These are phyloP conservation scores for Rhamnusium bicolor DNA, from an alignment of 2,888 invertebrate species.

Conservation along the genomic window DNA sequence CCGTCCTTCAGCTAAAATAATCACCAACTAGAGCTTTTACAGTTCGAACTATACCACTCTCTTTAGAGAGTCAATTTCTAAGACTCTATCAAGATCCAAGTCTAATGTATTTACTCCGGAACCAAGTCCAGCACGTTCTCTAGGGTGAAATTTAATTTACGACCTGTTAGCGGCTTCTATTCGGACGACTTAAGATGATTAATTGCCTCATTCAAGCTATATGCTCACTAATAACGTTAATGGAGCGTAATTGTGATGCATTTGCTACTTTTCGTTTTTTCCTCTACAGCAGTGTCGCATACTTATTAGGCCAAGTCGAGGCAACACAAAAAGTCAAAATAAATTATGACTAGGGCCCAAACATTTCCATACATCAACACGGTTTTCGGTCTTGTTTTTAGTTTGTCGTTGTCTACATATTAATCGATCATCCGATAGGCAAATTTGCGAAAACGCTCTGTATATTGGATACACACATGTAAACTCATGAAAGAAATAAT, in stretches of 20 bases:
- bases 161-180: slow-evolving; percentile 4
- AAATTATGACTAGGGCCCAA: neutral
- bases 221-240: neutral
- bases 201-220: neutral
- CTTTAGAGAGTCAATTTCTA: neutral
- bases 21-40: neutral
- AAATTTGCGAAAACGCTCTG: no score
- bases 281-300: no score
- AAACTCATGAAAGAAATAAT: no score
- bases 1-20: neutral
- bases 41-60: slow-evolving; percentile 3
- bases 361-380: no score
- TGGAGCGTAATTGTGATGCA: neutral
- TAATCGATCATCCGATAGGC: no score
- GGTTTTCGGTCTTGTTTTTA: no score
- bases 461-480: no score
- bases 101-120: slow-evolving; percentile 15
- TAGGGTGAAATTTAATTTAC: slow-evolving; percentile 9
- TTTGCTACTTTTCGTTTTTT: neutral
- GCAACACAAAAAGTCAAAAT: neutral
- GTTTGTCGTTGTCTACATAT: no score
- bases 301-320: no score
- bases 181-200: slow-evolving; percentile 8
- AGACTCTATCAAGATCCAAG: slow-evolving; percentile 2
- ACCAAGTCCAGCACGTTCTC: neutral